Evolutionary conservation across 2,113 vertebrate species (phyloP), one percentile per base, ranked within the genome.

Genomic region (Sclerurus mexicanus): DNA sequence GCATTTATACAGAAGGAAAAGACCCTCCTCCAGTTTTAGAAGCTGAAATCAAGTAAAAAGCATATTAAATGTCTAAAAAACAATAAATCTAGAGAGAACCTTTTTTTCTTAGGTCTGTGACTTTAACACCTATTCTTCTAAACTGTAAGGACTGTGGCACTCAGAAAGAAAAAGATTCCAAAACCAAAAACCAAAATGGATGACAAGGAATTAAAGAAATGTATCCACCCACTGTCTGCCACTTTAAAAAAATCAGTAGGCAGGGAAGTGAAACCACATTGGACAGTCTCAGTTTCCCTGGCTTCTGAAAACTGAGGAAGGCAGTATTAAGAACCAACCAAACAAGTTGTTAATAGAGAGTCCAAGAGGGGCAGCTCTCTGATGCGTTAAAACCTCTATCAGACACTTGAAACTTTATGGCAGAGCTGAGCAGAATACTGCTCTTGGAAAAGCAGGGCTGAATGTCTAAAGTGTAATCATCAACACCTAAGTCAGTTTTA

Each of bases 1-100:
- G 96, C 96, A 98, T 97, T 98, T 98, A 97, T 96, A 95, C 89
- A 96, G 92, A 93, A 59, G 7, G 83, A 95, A 93, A 94, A 72
- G 82, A 52, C 52, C 87, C 37, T 92, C 77, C 91, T 94, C 82
- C 87, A 92, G 85, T 97, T 96, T 94, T 85, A 94, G 90, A 88
- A 62, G 67, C 63, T 88, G 90, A 94, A 82, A 93, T 53, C 21
- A 94, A 92, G 89, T 73, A 85, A 87, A 94, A 96, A 93, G 63
- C 35, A 23, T 77, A 91, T 82, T 95, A 97, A 96, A 95, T 62
- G 87, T 95, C 90, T 52, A 86, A 87, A 95, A 91, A 28, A 0
- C 18, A 93, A 40, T 81, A 85, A 82, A 72, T 69, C 24, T 46
- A 18, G 60, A 35, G 9, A 75, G 17, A 64, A 84, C 46, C 63